phyloP scores from a whole-genome alignment of 2,113 vertebrate genomes.

The Sylvietta virens region DNA sequence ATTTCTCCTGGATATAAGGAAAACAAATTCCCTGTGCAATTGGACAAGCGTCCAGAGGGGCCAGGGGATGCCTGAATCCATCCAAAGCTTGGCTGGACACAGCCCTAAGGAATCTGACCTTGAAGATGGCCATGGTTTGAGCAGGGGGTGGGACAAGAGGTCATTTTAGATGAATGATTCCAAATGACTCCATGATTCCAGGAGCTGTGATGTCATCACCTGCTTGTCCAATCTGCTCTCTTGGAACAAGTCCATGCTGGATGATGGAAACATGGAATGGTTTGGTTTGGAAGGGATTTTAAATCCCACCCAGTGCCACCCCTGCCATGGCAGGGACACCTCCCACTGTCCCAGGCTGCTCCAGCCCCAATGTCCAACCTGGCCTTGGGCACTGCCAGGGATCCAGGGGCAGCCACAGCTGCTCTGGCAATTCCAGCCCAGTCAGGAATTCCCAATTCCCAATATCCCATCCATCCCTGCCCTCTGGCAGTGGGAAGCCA shows the following conservation, averaged over 20 bases:
- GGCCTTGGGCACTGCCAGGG: not conserved
- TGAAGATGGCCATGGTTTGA: not conserved
- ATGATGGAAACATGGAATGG: not conserved
- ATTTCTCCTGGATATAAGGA: not conserved
- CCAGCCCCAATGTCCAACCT: not conserved
- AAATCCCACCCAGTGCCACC: accelerated
- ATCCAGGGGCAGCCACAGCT: not conserved
- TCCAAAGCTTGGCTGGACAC: not conserved
- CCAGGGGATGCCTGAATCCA: accelerated
- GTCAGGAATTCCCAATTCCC: not conserved
- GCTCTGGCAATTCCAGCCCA: not conserved
- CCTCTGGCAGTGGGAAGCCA: not conserved
- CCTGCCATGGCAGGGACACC: not conserved
- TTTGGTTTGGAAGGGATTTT: not conserved
- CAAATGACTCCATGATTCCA: not conserved
- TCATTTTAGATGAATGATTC: not conserved
- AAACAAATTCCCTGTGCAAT: not conserved
- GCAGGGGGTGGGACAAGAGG: not conserved
- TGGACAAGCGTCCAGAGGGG: accelerated
- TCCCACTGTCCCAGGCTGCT: accelerated
- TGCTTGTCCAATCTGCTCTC: accelerated
- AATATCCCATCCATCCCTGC: accelerated
- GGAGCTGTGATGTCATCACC: not conserved
- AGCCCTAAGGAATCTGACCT: too few species aligned
- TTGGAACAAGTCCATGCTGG: not conserved